Conservation (phyloP, 2,888 invertebrate genomes). For the Drosophila kambysellisi region DNA sequence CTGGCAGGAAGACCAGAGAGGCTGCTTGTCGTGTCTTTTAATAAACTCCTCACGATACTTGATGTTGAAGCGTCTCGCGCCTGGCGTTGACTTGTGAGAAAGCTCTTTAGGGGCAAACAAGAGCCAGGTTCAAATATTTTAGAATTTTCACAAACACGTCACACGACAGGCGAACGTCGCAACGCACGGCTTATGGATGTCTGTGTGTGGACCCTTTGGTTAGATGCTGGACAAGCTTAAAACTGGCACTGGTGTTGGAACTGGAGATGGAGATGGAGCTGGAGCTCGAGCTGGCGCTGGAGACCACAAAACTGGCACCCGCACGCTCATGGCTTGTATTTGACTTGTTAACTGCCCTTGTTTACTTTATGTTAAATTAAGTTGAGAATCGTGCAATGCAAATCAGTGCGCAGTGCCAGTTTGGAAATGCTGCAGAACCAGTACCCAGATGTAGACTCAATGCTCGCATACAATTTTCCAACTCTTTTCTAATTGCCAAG, state of each 20-base stretch:
- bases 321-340: slow-evolving; percentile 80
- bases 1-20: background rate
- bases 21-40: slow-evolving; percentile 58
- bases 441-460: slow-evolving; percentile 13
- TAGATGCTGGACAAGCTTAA: slow-evolving; percentile 16
- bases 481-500: slow-evolving; percentile 79
- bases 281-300: slow-evolving; percentile 11
- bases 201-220: slow-evolving; percentile 49
- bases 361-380: slow-evolving; percentile 84
- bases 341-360: slow-evolving; percentile 82
- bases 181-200: slow-evolving; percentile 42
- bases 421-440: slow-evolving; percentile 54
- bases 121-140: slow-evolving; percentile 64
- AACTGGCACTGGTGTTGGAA: slow-evolving; percentile 4
- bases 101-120: slow-evolving; percentile 35
- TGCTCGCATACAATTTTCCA: slow-evolving; percentile 74
- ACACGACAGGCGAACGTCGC: slow-evolving; percentile 59
- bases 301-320: slow-evolving; percentile 61
- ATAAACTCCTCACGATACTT: slow-evolving; percentile 74
- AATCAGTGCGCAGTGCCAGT: slow-evolving; percentile 72
- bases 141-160: slow-evolving; percentile 74
- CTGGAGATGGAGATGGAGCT: slow-evolving; percentile 25
- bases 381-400: slow-evolving; percentile 83
- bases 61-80: slow-evolving; percentile 68
- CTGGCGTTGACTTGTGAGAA: slow-evolving; percentile 77